Base-by-base conservation (phyloP, 2,113 vertebrate species). In the Peucedramus taeniatus region DNA sequence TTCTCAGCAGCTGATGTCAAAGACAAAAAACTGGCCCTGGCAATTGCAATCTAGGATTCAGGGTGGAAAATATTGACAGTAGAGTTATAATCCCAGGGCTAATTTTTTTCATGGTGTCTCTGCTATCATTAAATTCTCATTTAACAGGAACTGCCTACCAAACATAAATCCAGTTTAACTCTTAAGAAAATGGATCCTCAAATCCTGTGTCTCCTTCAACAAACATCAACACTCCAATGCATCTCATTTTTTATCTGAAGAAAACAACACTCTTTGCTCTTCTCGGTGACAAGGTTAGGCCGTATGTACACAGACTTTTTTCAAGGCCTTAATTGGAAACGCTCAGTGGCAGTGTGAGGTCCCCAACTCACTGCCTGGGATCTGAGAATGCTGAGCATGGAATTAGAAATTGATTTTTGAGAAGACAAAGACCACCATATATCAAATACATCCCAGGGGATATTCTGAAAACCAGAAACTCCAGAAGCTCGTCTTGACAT, bases 401-500 rank as follows among this genome's bases (percentile, higher is more conserved):
- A 63, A 88, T 74, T 59, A 90, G 10, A 96, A 70, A n/a, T 31
- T 44, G 45, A 71, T 84, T 95, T 91, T 92, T 59, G 68, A 93
- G 57, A 88, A 37, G 93, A 93, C 72, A 87, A 79, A 85, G 74
- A 78, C 10, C 9, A 81, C 30, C 31, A 54, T 20, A 30, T 74
- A 95, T 64, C 79, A 80, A 83, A 80, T 77, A 83, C 13, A 93
- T 63, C 79, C 87, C 87, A 17, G 11, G 66, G 66, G 90, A 93
- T 63, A 88, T 56, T 94, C 85, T 88, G 59, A 59, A 95, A 97
- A 93, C 33, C 53, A 87, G 84, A 96, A 96, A 90, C 89, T 89
- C 84, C 74, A 91, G 75, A 69, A 93, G 44, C 59, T 92, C 5
- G 0, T 76, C 40, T 45, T 59, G 56, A 90, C 83, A 92, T 96